Evolutionary conservation across 1,140 invertebrate species (phyloP).

Genomic region (Globodera ellingtonae): DNA sequence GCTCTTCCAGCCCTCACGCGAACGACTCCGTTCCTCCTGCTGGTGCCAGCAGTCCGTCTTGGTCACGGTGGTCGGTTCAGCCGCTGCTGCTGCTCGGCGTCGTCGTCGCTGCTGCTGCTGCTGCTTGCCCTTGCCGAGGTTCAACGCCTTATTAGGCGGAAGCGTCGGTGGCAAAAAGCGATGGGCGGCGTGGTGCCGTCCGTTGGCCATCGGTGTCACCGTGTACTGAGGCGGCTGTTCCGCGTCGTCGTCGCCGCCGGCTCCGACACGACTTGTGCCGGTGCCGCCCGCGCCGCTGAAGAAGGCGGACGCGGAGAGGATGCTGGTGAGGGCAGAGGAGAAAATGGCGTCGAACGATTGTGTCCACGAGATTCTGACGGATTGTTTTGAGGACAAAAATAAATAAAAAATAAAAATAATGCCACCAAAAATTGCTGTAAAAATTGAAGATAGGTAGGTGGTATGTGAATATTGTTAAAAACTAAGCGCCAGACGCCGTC

Average conservation of each 20-base stretch:
- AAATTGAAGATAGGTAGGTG: neutral
- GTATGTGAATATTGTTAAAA: no score
- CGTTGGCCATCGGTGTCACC: conserved; percentile 1
- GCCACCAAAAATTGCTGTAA: neutral
- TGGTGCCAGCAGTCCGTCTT: neutral
- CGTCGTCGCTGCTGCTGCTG: neutral
- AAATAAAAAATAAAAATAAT: no score
- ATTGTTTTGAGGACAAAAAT: neutral
- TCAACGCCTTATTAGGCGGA: neutral
- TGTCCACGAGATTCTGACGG: conserved; percentile 3
- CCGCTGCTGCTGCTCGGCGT: neutral
- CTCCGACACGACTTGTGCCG: no score
- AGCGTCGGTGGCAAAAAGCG: neutral
- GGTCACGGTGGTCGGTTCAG: neutral
- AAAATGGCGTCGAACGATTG: conserved; percentile 6
- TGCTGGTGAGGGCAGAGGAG: conserved; percentile 6
- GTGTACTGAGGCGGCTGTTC: neutral
- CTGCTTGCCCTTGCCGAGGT: neutral
- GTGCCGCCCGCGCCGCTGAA: neutral
- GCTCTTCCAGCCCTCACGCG: neutral
- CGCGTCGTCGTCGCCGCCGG: neutral
- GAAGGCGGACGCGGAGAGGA: conserved; percentile 10
- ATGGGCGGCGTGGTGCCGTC: neutral
- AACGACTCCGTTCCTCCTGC: neutral
- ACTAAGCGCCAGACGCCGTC: no score